Evolutionary conservation across 1,140 invertebrate genomes (phyloP).

Genomic region (Trichonephila clavipes): DNA sequence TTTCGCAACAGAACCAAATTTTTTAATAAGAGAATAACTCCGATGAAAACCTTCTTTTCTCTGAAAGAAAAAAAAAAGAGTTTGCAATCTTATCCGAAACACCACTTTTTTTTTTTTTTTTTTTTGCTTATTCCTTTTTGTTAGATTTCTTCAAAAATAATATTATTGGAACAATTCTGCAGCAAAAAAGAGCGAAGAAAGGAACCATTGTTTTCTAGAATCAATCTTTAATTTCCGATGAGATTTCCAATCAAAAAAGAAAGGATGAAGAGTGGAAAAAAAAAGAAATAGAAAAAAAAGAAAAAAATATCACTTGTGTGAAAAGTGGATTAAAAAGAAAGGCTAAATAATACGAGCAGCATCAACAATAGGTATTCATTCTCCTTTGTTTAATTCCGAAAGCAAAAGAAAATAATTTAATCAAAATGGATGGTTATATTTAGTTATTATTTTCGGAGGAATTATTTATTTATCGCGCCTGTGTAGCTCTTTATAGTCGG

Average conservation of each 20-base stretch:
- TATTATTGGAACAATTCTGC: background rate
- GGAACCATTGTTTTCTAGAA: background rate
- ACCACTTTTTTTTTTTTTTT: background rate
- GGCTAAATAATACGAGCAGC: background rate
- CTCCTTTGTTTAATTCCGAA: background rate
- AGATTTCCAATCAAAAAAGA: constrained; percentile 29
- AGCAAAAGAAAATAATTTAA: constrained; percentile 7
- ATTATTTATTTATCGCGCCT: constrained; percentile 21
- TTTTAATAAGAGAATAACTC: background rate
- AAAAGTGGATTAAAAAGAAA: background rate
- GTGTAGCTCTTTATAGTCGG: background rate
- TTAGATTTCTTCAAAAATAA: background rate
- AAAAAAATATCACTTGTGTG: background rate
- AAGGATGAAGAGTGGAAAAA: background rate
- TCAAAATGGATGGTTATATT: constrained; percentile 8
- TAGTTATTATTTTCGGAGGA: background rate
- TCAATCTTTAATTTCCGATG: constrained; percentile 47
- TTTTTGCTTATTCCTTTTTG: background rate
- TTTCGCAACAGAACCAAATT: background rate
- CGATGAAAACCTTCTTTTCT: background rate
- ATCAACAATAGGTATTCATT: background rate
- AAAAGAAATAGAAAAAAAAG: constrained; percentile 27
- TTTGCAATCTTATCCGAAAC: background rate
- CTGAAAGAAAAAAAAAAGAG: background rate
- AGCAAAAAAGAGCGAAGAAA: background rate